Evolutionary conservation across 2,797 vertebrate species (phyloP).

Genomic region (Lemur catta): DNA sequence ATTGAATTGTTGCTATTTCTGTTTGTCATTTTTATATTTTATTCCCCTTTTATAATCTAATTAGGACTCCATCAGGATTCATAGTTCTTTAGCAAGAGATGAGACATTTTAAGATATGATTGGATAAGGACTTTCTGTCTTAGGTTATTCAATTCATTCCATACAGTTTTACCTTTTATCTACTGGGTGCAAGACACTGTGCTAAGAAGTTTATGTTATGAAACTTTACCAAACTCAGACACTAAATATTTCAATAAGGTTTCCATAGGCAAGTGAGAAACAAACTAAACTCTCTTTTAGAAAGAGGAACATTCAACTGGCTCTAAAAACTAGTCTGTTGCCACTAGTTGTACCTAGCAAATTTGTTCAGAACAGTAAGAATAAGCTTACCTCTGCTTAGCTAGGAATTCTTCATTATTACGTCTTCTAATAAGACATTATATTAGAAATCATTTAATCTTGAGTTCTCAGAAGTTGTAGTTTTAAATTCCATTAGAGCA

Average conservation of each 20-base stretch:
- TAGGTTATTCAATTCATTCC: neutral
- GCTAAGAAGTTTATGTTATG: neutral
- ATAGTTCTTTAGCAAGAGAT: neutral
- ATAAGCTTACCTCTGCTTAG: neutral
- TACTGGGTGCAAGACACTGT: neutral
- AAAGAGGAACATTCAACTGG: neutral
- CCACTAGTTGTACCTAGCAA: neutral
- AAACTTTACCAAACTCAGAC: neutral
- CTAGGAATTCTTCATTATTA: neutral
- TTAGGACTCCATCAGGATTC: neutral
- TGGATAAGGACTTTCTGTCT: neutral
- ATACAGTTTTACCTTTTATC: neutral
- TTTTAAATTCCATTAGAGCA: neutral
- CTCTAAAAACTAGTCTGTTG: neutral
- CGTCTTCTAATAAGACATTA: neutral
- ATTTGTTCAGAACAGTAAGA: neutral
- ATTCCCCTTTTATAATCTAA: neutral
- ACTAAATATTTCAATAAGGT: neutral
- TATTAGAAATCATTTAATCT: neutral
- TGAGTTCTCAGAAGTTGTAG: neutral
- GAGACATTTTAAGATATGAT: neutral
- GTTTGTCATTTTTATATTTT: neutral
- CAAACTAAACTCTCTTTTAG: constrained; percentile 14
- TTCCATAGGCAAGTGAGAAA: neutral
- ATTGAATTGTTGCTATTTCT: neutral